Base-by-base conservation (phyloP, 92 coral and sea anemone species). In the Zoanthus gigantus region DNA sequence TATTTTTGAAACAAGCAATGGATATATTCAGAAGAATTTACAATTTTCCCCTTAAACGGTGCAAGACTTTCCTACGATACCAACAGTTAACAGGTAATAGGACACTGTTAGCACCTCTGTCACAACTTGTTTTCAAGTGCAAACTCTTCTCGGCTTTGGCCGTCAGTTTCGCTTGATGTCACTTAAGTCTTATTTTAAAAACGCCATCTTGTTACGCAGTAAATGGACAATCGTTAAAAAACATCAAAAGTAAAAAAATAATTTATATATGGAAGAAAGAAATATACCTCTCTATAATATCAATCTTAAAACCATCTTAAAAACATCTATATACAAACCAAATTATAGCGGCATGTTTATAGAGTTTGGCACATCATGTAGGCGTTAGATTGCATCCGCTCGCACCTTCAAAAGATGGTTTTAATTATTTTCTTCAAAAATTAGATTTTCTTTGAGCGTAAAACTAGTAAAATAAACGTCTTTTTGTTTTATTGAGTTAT, bases 381-480 rank as follows among this genome's bases (percentile, higher is more conserved):
- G 65, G 61, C 71, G 42, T 65, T 46, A 45, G 75, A 46, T 45
- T 42, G 31, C 85, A 34, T 44, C 68, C 18, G 42, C 0, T 15
- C 56, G 0, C 56, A 17, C 29, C 0, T 60, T 61, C 17, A 68
- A 72, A 61, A 63, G 4, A 23, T 66, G 23, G 42, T 42, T 65
- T 80, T 7, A 60, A 54, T 61, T 65, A 61, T 80, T 63, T 80
- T 73, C 63, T 46, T 80, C 74, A 65, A 31, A 80, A 65, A 61
- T 44, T 12, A 37, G 9, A 30, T 56, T 47, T 17, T 31, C 54
- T 63, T 16, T 5, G 18, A 5, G 69, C 2, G 56, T 50, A 60
- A 11, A 15, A 4, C 66, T 17, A 60, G 17, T 60, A 15, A 60
- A 60, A 60, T 60, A 5, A 17, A 17, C 17, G 16, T 15, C 3